Percentiles rank a stretch among this genome's conserved stretches.
Conservation (phyloP, 2,888 invertebrate genomes). For the Noctua janthina region DNA sequence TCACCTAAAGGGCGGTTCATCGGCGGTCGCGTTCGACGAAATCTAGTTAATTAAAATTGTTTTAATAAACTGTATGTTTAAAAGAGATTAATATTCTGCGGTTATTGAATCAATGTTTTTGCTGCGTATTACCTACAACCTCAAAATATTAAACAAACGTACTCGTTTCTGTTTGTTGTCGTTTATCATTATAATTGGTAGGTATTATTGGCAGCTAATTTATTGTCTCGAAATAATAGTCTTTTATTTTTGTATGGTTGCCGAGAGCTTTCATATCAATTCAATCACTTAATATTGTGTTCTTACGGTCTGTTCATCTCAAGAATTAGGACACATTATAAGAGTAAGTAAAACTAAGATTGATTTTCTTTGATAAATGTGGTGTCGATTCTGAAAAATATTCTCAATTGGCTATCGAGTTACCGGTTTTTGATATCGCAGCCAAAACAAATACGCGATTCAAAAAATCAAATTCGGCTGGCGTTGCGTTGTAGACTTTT, state of each 20-base stretch:
- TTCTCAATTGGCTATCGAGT: conserved; percentile 3
- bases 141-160: conserved; percentile 72
- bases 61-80: conserved; percentile 81
- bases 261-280: conserved; percentile 40
- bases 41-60: conserved; percentile 85
- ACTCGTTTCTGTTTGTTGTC: conserved; percentile 66
- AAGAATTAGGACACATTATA: conserved; percentile 38
- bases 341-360: conserved; percentile 12
- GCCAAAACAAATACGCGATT: conserved; percentile 36
- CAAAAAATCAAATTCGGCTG: conserved; percentile 39
- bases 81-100: conserved; percentile 84
- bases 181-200: conserved; percentile 64
- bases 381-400: background rate
- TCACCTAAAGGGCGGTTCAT: conserved; percentile 75
- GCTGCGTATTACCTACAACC: conserved; percentile 71
- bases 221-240: conserved; percentile 48
- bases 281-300: conserved; percentile 48
- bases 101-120: conserved; percentile 83
- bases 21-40: conserved; percentile 72
- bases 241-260: conserved; percentile 40
- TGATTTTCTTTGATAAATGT: conserved; percentile 10
- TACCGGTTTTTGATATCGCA: conserved; percentile 25
- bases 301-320: conserved; percentile 32
- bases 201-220: conserved; percentile 51
- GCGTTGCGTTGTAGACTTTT: conserved; percentile 27